Conservation (phyloP, 1,140 invertebrate species). For the Sesamia nonagrioides region DNA sequence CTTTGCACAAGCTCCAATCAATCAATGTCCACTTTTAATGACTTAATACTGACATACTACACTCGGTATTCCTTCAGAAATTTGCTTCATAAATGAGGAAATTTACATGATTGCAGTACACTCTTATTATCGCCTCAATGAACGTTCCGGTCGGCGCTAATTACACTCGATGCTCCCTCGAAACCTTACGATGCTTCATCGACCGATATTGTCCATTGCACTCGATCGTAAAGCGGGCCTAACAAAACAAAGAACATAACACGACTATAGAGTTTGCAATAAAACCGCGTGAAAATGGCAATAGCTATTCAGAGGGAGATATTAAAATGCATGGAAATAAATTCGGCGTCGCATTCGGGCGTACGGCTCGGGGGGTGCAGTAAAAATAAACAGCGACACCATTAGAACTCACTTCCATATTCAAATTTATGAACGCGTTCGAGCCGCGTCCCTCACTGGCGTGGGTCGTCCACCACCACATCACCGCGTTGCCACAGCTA, state of each 20-base stretch:
- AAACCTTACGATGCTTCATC: conserved; percentile 77
- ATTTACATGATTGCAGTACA: conserved; percentile 68
- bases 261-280: conserved; percentile 76
- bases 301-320: conserved; percentile 86
- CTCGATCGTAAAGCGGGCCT: conserved; percentile 72
- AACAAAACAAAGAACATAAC: conserved; percentile 71
- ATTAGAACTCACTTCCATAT: conserved; percentile 88
- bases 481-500: background rate
- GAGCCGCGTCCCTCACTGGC: conserved; percentile 50
- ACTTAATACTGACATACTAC: conserved; percentile 80
- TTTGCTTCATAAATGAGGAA: conserved; percentile 73
- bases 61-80: conserved; percentile 62
- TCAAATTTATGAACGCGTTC: conserved; percentile 87
- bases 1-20: conserved; percentile 72
- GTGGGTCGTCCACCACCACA: conserved; percentile 27
- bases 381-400: conserved; percentile 87
- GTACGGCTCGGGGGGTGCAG: conserved; percentile 85
- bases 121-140: conserved; percentile 71
- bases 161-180: conserved; percentile 65
- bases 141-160: conserved; percentile 69
- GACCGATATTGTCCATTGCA: conserved; percentile 73
- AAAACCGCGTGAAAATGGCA: conserved; percentile 86
- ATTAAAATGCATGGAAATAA: conserved; percentile 88
- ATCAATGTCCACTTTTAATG: conserved; percentile 81
- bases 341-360: conserved; percentile 86